Evolutionary conservation across 2,797 vertebrate species (phyloP).

Genomic region (Megaceryle alcyon): DNA sequence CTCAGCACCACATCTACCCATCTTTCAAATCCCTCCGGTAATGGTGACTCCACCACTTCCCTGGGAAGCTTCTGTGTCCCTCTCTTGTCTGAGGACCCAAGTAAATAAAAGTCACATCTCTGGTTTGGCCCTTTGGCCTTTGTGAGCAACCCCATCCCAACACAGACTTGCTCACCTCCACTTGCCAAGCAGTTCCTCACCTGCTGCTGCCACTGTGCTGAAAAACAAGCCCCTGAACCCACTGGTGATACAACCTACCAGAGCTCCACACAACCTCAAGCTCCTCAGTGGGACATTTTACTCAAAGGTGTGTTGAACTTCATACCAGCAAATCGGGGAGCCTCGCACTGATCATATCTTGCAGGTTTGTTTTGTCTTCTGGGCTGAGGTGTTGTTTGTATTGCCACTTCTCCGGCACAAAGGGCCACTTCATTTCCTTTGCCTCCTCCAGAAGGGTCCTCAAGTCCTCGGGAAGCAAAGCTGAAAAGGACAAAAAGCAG

Average conservation of each 20-base stretch:
- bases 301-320: conserved; percentile 22
- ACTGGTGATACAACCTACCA: not conserved
- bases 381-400: conserved; percentile 86
- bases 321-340: conserved; percentile 88
- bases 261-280: not conserved
- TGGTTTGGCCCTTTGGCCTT: not conserved
- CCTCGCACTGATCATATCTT: conserved; percentile 83
- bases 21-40: not conserved
- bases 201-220: not conserved
- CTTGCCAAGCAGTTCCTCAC: not conserved
- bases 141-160: not conserved
- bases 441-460: conserved; percentile 90
- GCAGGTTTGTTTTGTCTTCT: conserved; percentile 92
- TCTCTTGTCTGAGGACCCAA: not conserved
- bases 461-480: conserved; percentile 85
- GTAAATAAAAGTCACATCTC: not conserved
- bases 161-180: not conserved
- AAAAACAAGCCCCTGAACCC: not conserved
- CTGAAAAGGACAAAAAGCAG: conserved; percentile 85
- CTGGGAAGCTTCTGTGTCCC: not conserved
- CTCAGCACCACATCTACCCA: not conserved
- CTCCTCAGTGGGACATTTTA: not conserved
- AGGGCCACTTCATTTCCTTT: conserved; percentile 94
- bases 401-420: conserved; percentile 97
- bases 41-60: not conserved